Percentiles rank a stretch among this genome's conserved stretches.
These are phyloP conservation scores for Tetraneura akinire DNA, from an alignment of 1,140 invertebrate genomes.

Conservation along the genomic window DNA sequence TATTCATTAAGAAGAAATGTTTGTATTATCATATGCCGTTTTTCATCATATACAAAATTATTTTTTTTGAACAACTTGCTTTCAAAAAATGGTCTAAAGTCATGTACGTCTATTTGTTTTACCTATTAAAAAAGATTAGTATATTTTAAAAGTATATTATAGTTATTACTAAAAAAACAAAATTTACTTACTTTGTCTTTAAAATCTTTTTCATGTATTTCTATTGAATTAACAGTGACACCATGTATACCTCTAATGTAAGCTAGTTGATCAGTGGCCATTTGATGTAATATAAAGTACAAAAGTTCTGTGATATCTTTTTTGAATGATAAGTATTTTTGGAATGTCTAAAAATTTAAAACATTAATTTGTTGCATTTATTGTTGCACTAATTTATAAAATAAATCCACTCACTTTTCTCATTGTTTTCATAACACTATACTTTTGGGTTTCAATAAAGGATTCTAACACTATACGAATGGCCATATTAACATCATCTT, in stretches of 20 bases:
- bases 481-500: conserved; percentile 96
- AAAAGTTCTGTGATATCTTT: conserved; percentile 95
- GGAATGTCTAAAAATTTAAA: conserved; percentile 73
- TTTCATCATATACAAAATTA: conserved; percentile 82
- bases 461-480: conserved; percentile 96
- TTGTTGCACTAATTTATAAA: background rate
- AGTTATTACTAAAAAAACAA: background rate
- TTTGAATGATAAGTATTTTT: conserved; percentile 89
- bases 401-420: conserved; percentile 69
- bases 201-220: conserved; percentile 90
- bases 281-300: conserved; percentile 91
- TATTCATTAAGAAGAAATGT: conserved; percentile 60
- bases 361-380: background rate
- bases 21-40: conserved; percentile 83
- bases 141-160: background rate
- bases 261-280: conserved; percentile 86
- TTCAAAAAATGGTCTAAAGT: conserved; percentile 88
- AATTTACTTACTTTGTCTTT: conserved; percentile 71
- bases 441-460: conserved; percentile 98
- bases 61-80: conserved; percentile 90
- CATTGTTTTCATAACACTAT: conserved; percentile 96
- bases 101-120: conserved; percentile 87
- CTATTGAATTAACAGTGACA: conserved; percentile 72
- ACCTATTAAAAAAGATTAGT: conserved; percentile 67
- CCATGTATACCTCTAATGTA: conserved; percentile 83